phyloP scores from a whole-genome alignment of 2,113 vertebrate species.

The Azemiops feae region DNA sequence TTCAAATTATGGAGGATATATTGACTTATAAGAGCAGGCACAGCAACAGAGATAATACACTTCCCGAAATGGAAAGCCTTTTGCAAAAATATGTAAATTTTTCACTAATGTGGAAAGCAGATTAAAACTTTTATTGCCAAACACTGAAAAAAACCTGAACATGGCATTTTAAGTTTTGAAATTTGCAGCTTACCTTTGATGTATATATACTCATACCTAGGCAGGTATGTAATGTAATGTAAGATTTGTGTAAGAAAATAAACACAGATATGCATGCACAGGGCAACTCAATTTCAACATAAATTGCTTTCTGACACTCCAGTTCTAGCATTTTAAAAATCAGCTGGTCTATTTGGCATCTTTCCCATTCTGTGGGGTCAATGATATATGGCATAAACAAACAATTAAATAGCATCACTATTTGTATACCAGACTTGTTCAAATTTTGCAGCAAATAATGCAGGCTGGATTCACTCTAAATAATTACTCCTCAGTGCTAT shows the following conservation, averaged over 20 bases:
- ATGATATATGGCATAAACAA: not conserved
- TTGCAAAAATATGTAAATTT: not conserved
- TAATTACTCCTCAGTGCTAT: not conserved
- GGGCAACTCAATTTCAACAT: not conserved
- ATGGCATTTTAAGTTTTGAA: not conserved
- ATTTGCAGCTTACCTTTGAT: not conserved
- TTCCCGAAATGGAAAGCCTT: not conserved
- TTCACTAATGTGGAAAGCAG: not conserved
- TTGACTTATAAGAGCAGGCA: not conserved
- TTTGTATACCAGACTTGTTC: not conserved
- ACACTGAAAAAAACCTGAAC: not conserved
- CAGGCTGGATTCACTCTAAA: not conserved
- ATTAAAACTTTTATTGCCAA: not conserved
- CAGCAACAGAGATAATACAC: not conserved
- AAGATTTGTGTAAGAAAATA: not conserved
- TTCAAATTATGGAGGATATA: not conserved
- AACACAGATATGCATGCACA: not conserved
- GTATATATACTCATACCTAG: not conserved
- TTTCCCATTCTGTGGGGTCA: not conserved
- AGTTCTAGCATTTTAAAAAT: not conserved
- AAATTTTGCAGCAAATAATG: not conserved
- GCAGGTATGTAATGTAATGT: not conserved
- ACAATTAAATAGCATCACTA: not conserved
- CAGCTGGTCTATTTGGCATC: not conserved
- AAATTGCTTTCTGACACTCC: not conserved